A percentile compares a stretch with the other conserved stretches of the same genome.
Evolutionary conservation across 2,797 vertebrate genomes (phyloP).

Genomic region (Eremophila alpestris): DNA sequence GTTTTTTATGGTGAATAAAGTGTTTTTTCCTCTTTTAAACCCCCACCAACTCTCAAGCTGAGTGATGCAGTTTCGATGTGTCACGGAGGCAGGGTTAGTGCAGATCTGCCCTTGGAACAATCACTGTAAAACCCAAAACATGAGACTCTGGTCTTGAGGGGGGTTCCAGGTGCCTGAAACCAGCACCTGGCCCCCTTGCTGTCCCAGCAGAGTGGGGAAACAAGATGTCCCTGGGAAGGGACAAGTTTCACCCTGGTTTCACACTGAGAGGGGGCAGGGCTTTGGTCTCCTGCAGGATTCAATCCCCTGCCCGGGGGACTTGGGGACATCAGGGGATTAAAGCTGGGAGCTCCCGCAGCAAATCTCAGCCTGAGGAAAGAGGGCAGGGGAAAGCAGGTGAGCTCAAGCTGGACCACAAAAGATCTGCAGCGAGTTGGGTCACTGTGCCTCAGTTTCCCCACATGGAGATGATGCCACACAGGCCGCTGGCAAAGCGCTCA

Average conservation of each 20-base stretch:
- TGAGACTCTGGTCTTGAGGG: background rate
- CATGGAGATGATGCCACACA: background rate
- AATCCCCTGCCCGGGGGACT: accelerated
- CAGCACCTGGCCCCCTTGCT: background rate
- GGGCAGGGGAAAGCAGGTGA: background rate
- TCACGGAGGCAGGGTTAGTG: background rate
- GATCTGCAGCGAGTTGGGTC: background rate
- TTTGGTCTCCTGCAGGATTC: background rate
- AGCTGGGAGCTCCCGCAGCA: background rate
- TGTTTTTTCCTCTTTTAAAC: slow-evolving; percentile 35
- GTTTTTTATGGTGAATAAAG: background rate
- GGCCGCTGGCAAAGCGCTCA: accelerated
- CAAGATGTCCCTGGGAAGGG: background rate
- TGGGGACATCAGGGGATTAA: background rate
- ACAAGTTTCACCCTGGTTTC: background rate
- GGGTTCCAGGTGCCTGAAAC: slow-evolving; percentile 45
- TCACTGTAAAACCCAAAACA: background rate
- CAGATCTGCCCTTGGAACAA: background rate
- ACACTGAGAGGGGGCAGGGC: background rate
- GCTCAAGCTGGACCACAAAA: background rate
- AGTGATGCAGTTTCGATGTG: slow-evolving; percentile 15
- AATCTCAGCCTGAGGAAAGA: background rate
- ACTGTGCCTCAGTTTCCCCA: background rate
- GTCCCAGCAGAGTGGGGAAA: accelerated
- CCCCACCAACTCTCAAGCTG: background rate